Conservation (phyloP, 2,797 vertebrate species). For the Gymnoscopelus braueri region DNA sequence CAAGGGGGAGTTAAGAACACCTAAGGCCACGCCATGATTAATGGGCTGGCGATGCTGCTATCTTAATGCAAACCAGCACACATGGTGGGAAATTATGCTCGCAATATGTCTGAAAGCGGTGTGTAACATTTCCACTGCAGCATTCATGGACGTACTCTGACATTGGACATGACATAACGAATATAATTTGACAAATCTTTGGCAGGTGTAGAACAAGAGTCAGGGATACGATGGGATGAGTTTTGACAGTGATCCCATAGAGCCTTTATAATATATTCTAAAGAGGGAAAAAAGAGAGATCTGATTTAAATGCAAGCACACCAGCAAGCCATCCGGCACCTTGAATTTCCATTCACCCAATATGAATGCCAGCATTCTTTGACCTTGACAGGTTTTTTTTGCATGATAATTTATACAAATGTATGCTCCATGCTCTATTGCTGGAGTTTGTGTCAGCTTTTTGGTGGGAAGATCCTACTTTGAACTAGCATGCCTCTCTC, state of each 20-base stretch:
- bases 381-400: conserved; percentile 62
- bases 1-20: conserved; percentile 53
- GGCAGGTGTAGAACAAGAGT: conserved; percentile 40
- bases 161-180: conserved; percentile 22
- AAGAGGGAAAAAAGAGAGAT: conserved; percentile 15
- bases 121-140: conserved; percentile 26
- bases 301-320: conserved; percentile 64
- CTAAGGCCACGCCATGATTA: conserved; percentile 64
- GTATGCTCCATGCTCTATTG: conserved; percentile 62
- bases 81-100: conserved; percentile 40
- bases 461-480: conserved; percentile 55
- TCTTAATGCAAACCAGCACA: conserved; percentile 53
- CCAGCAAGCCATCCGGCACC: conserved; percentile 26
- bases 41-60: conserved; percentile 53
- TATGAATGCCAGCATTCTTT: conserved; percentile 56
- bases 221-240: conserved; percentile 23
- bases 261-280: conserved; percentile 43
- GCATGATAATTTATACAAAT: conserved; percentile 80
- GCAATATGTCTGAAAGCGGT: conserved; percentile 47
- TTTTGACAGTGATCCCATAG: conserved; percentile 44
- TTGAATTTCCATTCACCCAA: conserved; percentile 53
- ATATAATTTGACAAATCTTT: conserved; percentile 54
- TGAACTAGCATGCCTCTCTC: conserved; percentile 47
- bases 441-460: conserved; percentile 62
- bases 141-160: conserved; percentile 30